A percentile compares a stretch with the other conserved stretches of the same genome.
Evolutionary conservation across 1,140 invertebrate species (phyloP).

Genomic region (Musca vetustissima): DNA sequence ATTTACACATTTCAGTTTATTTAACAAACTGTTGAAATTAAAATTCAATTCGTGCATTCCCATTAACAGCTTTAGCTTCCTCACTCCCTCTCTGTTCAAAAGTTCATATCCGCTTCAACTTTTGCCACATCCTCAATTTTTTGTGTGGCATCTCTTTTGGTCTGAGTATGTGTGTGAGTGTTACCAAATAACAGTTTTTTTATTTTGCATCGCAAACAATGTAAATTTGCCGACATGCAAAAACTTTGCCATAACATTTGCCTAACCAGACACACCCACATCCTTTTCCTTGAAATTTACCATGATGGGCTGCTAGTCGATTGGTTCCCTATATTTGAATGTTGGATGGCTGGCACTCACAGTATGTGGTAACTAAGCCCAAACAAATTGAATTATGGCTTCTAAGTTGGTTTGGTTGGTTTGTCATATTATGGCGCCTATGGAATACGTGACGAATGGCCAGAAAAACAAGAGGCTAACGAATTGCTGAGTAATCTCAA

Average conservation of each 20-base stretch:
- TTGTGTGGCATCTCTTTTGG: neutral
- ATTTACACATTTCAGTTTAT: too few species aligned
- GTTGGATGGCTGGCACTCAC: neutral
- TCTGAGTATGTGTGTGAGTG: too few species aligned
- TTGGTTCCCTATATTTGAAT: neutral
- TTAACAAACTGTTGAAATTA: too few species aligned
- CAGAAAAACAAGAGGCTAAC: constrained; percentile 24
- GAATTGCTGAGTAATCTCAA: constrained; percentile 23
- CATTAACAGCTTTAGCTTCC: neutral
- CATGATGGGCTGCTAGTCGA: neutral
- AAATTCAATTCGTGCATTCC: neutral
- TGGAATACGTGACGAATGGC: constrained; percentile 23
- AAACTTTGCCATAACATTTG: neutral
- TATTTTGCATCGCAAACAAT: constrained; percentile 16
- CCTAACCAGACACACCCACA: neutral
- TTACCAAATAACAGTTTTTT: neutral
- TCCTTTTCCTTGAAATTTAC: neutral
- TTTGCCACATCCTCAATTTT: constrained; percentile 5
- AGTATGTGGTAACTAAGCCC: constrained; percentile 21
- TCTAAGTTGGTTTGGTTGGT: constrained; percentile 26
- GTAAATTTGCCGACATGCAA: constrained; percentile 22
- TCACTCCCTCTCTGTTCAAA: neutral
- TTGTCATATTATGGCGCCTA: constrained; percentile 25
- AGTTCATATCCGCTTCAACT: constrained; percentile 19
- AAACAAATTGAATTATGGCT: constrained; percentile 26